These are phyloP conservation scores for Leucania comma DNA, from an alignment of 2,888 invertebrate genomes.

Conservation along the genomic window DNA sequence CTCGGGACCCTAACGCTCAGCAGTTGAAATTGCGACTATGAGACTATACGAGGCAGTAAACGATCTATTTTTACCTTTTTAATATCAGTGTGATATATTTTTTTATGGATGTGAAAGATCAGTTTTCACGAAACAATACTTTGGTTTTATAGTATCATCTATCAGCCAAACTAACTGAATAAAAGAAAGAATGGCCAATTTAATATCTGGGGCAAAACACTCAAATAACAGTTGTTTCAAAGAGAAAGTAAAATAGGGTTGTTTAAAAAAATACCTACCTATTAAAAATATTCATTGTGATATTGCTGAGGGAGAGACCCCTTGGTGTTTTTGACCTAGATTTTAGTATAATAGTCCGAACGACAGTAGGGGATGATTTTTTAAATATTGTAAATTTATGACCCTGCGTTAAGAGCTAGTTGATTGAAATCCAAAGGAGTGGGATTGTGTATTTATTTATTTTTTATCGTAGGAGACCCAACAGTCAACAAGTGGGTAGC, in stretches of 20 bases:
- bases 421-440: background rate
- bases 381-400: conserved; percentile 29
- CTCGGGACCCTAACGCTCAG: too few species aligned
- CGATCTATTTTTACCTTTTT: too few species aligned
- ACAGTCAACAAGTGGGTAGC: too few species aligned
- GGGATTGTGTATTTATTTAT: background rate
- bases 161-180: background rate
- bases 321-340: conserved; percentile 46
- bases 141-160: background rate
- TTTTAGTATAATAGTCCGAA: conserved; percentile 35
- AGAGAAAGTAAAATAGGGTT: conserved; percentile 28
- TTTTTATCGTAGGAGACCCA: too few species aligned
- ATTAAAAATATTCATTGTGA: conserved; percentile 28
- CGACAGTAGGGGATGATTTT: background rate
- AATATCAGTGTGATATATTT: too few species aligned
- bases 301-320: conserved; percentile 28
- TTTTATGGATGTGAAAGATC: background rate
- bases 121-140: background rate
- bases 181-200: conserved; percentile 18
- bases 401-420: background rate
- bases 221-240: conserved; percentile 7
- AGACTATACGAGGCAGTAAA: too few species aligned
- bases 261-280: conserved; percentile 9
- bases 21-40: too few species aligned
- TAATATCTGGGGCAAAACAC: conserved; percentile 1